Conservation (phyloP, 2,888 invertebrate genomes). For the Plebejus melissa region DNA sequence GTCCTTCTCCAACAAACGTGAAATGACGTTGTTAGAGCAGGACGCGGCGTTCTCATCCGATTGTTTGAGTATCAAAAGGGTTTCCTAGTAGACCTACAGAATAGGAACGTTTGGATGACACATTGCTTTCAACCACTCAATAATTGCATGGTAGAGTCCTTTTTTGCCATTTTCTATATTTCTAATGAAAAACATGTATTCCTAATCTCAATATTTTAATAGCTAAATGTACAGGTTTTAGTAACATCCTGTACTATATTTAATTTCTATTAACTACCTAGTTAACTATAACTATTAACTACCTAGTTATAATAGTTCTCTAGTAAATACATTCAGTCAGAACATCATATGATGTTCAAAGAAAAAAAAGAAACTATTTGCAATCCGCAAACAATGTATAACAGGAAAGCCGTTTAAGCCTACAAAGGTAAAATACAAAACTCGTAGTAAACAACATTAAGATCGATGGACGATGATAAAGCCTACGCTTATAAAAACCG, state of each 20-base stretch:
- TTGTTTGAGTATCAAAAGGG: no score
- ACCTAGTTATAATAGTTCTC: background rate
- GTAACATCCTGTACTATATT: no score
- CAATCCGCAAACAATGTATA: background rate
- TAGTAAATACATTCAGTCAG: background rate
- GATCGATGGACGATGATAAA: background rate
- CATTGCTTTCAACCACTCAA: background rate
- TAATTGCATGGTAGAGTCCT: no score
- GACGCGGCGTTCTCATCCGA: no score
- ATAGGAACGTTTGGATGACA: background rate
- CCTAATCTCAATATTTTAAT: no score
- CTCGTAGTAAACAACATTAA: background rate
- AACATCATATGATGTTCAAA: background rate
- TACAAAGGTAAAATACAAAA: background rate
- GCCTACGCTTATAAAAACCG: conserved; percentile 18
- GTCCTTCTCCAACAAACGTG: no score
- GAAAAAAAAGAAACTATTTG: background rate
- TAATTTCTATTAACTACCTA: no score
- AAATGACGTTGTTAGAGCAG: no score
- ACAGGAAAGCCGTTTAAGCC: background rate
- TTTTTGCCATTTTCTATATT: no score
- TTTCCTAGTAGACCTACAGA: no score
- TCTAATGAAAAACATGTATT: background rate
- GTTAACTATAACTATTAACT: no score
- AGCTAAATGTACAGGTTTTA: no score